phyloP scores from a whole-genome alignment of 2,888 invertebrate genomes.

The Andrena bicolor region DNA sequence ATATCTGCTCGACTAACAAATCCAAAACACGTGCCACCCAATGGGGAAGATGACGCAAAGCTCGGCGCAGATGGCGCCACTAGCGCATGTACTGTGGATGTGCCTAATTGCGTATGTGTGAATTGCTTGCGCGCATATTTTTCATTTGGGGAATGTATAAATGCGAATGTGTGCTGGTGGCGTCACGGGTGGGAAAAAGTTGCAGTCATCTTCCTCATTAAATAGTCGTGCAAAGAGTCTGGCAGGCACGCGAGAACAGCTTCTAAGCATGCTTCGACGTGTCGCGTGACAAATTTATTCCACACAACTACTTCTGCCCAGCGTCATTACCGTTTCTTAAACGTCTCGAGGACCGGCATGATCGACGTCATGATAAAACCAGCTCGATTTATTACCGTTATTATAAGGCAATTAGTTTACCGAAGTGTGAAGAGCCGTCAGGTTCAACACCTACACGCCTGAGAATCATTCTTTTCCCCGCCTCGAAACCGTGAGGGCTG shows the following conservation, averaged over 20 bases:
- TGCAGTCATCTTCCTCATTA: too few relatives aligned
- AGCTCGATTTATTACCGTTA: constrained; percentile 2
- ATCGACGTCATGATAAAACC: constrained; percentile 31
- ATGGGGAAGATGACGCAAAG: too few relatives aligned
- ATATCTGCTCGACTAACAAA: too few relatives aligned
- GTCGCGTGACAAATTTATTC: constrained; percentile 25
- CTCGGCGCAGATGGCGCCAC: too few relatives aligned
- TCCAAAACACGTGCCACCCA: not conserved
- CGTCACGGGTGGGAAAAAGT: too few relatives aligned
- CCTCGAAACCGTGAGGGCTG: constrained; percentile 3
- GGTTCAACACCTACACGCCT: constrained; percentile 5
- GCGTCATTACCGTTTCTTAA: not conserved
- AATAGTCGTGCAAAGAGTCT: constrained; percentile 8
- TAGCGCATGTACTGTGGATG: too few relatives aligned
- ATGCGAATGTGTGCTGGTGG: too few relatives aligned
- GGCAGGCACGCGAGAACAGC: constrained; percentile 10
- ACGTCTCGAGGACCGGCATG: not conserved
- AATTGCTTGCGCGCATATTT: too few relatives aligned
- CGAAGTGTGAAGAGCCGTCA: not conserved
- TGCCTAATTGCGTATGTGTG: too few relatives aligned
- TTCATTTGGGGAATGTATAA: too few relatives aligned
- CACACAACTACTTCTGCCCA: not conserved
- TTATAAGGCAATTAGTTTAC: constrained; percentile 42
- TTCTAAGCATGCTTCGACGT: constrained; percentile 21
- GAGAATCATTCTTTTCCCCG: constrained; percentile 36